These are phyloP conservation scores for Tineola bisselliella DNA, from an alignment of 2,888 invertebrate genomes.

Conservation along the genomic window DNA sequence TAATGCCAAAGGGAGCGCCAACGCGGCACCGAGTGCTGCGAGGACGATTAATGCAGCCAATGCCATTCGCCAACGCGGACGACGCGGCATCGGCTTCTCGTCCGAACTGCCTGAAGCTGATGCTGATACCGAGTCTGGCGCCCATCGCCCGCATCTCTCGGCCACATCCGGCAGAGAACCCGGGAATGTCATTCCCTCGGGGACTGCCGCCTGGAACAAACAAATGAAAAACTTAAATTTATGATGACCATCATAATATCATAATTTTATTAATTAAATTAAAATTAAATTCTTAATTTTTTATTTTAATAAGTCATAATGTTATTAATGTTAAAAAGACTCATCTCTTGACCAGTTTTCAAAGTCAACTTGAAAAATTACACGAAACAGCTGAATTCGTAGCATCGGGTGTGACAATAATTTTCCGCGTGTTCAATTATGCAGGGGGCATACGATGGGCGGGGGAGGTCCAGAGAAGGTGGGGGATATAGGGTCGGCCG, in stretches of 20 bases:
- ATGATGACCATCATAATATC: too few species aligned
- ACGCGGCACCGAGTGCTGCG: constrained; percentile 67
- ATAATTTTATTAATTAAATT: too few species aligned
- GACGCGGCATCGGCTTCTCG: constrained; percentile 60
- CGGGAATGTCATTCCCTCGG: constrained; percentile 61
- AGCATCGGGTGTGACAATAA: constrained; percentile 53
- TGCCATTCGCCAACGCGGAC: constrained; percentile 66
- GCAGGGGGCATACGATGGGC: constrained; percentile 51
- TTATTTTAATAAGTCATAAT: too few species aligned
- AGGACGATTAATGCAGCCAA: constrained; percentile 69
- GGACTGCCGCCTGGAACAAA: constrained; percentile 53
- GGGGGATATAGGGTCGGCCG: constrained; percentile 30
- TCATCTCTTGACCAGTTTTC: neutral
- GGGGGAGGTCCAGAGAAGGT: constrained; percentile 27
- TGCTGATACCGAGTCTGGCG: constrained; percentile 57
- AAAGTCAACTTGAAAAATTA: constrained; percentile 9
- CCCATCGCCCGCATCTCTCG: constrained; percentile 63
- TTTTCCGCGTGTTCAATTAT: constrained; percentile 62
- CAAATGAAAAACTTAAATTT: neutral
- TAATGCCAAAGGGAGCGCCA: constrained; percentile 66
- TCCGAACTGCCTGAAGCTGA: constrained; percentile 62
- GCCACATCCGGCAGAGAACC: constrained; percentile 64
- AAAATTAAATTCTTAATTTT: too few species aligned
- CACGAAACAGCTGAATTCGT: constrained; percentile 23
- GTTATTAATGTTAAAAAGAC: neutral